A percentile compares a stretch with the other conserved stretches of the same genome.
Conservation (phyloP, 2,113 vertebrate species). For the human region DNA sequence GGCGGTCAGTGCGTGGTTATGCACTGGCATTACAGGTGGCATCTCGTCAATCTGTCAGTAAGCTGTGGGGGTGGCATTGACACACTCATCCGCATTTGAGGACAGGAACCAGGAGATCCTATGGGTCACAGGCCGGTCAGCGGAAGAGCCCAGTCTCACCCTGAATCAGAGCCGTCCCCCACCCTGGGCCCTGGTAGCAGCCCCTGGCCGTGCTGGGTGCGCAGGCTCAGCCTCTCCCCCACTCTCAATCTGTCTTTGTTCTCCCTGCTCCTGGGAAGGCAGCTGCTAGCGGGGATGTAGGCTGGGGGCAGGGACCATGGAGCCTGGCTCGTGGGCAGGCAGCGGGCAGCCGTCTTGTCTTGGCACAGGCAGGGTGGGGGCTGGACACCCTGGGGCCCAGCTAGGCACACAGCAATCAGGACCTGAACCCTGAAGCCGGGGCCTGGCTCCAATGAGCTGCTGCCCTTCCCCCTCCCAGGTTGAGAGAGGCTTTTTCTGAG, state of each 20-base stretch:
- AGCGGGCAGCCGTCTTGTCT: background rate
- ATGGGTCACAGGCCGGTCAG: background rate
- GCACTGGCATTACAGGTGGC: background rate
- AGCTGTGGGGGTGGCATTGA: rapidly evolving
- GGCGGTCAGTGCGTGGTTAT: rapidly evolving
- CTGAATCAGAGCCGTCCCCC: background rate
- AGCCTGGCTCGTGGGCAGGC: background rate
- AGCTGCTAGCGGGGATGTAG: background rate
- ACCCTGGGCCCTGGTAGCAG: background rate
- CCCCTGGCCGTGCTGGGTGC: background rate
- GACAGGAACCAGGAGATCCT: background rate
- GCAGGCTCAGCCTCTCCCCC: background rate
- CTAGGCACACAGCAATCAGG: rapidly evolving
- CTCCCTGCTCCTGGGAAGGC: background rate
- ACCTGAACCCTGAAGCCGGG: background rate
- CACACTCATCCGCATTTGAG: rapidly evolving
- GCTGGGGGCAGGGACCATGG: rapidly evolving
- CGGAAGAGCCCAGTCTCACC: background rate
- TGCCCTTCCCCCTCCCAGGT: too few relatives aligned
- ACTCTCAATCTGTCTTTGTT: conserved; percentile 17
- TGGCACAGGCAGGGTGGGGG: background rate
- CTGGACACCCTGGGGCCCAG: too few relatives aligned
- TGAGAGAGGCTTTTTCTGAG: background rate
- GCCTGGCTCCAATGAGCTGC: background rate
- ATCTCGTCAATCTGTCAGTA: rapidly evolving